Percentiles rank a stretch among this genome's conserved stretches.
Evolutionary conservation across 2,797 vertebrate species (phyloP).

Genomic region (Notamacropus eugenii): DNA sequence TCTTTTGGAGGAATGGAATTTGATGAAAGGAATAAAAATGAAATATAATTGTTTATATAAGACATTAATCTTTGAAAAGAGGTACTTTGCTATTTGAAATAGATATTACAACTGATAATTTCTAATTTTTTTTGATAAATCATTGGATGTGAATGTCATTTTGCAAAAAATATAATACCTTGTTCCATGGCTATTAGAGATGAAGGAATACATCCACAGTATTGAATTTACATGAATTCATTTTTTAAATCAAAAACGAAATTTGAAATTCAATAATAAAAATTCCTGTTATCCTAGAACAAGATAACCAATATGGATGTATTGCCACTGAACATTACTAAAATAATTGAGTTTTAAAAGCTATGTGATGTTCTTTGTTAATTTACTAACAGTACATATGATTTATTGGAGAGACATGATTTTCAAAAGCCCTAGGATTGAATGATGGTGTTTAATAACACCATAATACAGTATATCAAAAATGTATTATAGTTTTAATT

Average conservation of each 20-base stretch:
- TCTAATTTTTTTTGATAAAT: constrained; percentile 1
- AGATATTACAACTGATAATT: background rate
- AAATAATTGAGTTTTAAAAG: constrained; percentile 38
- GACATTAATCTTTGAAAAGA: background rate
- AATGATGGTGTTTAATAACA: constrained; percentile 70
- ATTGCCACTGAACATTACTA: background rate
- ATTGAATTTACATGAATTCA: background rate
- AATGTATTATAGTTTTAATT: constrained; percentile 70
- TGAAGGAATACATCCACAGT: background rate
- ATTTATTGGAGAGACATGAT: constrained; percentile 33
- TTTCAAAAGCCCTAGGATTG: constrained; percentile 48
- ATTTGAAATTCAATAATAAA: constrained; percentile 32
- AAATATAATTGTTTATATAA: background rate
- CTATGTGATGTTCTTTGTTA: constrained; percentile 36
- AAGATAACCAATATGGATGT: background rate
- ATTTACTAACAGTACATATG: constrained; percentile 28
- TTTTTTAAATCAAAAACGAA: background rate
- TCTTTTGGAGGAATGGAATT: background rate
- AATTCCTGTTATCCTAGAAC: constrained; percentile 18
- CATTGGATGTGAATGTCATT: constrained; percentile 12
- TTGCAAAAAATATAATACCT: constrained; percentile 29
- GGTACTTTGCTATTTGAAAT: constrained; percentile 21
- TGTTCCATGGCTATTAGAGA: background rate
- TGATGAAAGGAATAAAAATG: background rate
- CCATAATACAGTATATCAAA: constrained; percentile 13